Evolutionary conservation across 2,113 vertebrate species (phyloP).

Genomic region (Riparia riparia): DNA sequence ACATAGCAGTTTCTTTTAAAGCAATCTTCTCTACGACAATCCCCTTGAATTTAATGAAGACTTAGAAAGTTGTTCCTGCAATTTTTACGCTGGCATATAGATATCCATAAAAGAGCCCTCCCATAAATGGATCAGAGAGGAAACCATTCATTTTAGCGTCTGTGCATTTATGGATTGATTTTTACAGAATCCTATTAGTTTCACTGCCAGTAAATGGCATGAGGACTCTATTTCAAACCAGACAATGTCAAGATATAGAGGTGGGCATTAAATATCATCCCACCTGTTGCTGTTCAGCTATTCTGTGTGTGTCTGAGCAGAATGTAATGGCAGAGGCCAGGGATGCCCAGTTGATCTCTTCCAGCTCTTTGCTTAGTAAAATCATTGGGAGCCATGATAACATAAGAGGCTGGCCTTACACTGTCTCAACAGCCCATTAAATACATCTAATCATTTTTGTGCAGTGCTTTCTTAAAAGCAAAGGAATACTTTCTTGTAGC

Average conservation of each 20-base stretch:
- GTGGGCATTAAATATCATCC: neutral
- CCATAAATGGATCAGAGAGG: neutral
- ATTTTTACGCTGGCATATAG: slow-evolving; percentile 13
- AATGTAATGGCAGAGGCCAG: neutral
- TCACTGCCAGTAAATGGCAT: slow-evolving; percentile 20
- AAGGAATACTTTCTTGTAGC: neutral
- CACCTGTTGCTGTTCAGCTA: neutral
- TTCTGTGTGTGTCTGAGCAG: neutral
- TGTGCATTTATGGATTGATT: slow-evolving; percentile 42
- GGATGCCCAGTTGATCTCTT: neutral
- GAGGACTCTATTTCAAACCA: slow-evolving; percentile 39
- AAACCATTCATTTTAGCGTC: slow-evolving; percentile 25
- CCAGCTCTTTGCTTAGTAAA: neutral
- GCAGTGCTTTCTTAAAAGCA: neutral
- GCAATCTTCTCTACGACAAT: neutral
- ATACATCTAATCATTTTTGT: neutral
- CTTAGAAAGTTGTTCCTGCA: slow-evolving; percentile 10
- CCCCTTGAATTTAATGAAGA: slow-evolving; percentile 26
- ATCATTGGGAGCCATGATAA: neutral
- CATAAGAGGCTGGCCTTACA: neutral
- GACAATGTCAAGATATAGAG: neutral
- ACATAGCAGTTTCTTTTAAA: neutral
- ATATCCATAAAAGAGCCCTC: slow-evolving; percentile 30
- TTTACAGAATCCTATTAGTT: slow-evolving; percentile 42
- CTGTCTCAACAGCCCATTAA: neutral